A percentile compares a stretch with the other conserved stretches of the same genome.
Conservation (phyloP, 2,797 vertebrate genomes). For the Caiman crocodilus region DNA sequence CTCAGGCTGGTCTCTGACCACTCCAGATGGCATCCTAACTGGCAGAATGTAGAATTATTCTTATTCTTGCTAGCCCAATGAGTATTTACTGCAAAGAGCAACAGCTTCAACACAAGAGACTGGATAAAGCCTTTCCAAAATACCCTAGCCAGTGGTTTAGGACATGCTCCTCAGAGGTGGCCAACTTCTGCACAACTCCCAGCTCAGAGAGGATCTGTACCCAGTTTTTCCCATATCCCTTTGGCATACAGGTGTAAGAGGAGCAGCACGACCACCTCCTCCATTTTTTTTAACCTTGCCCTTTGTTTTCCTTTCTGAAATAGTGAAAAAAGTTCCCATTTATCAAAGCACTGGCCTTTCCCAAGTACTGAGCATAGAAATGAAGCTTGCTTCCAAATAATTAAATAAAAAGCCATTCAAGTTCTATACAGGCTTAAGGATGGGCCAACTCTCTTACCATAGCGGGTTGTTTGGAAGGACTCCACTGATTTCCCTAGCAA, state of each 20-base stretch:
- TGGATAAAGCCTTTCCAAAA: no score
- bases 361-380: background rate
- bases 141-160: no score
- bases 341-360: background rate
- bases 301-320: conserved; percentile 1
- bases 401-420: conserved; percentile 37
- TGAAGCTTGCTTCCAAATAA: background rate
- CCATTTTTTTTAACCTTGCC: no score
- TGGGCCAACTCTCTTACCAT: background rate
- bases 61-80: no score
- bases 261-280: background rate
- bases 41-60: no score
- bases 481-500: conserved; percentile 2
- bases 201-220: background rate
- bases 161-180: no score
- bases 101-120: no score
- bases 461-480: background rate
- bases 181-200: no score
- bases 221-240: background rate
- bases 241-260: background rate
- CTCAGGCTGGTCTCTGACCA: no score
- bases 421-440: conserved; percentile 11
- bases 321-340: background rate
- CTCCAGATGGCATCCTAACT: no score
- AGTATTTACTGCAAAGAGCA: no score